Evolutionary conservation across 2,888 invertebrate genomes (phyloP).

Genomic region (Perizoma affinitatum): DNA sequence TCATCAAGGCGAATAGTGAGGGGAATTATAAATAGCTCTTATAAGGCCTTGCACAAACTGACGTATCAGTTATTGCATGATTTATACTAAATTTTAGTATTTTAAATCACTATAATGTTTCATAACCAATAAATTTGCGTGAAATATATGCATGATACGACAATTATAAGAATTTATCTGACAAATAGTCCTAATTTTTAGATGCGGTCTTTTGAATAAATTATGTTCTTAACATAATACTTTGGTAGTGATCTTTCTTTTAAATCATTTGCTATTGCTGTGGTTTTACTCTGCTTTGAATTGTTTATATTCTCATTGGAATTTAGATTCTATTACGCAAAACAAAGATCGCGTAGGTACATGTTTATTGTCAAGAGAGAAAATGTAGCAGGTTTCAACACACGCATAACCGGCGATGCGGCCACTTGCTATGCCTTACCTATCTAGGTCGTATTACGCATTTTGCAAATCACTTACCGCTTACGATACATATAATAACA

Average conservation of each 20-base stretch:
- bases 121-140: slow-evolving; percentile 11
- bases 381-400: slow-evolving; percentile 62
- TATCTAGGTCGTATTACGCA: slow-evolving; percentile 75
- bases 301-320: not conserved
- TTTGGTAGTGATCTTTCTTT: no score
- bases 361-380: slow-evolving; percentile 72
- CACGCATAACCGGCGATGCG: slow-evolving; percentile 47
- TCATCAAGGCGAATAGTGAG: no score
- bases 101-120: slow-evolving; percentile 9
- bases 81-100: slow-evolving; percentile 18
- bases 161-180: slow-evolving; percentile 14
- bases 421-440: slow-evolving; percentile 63
- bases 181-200: slow-evolving; percentile 12
- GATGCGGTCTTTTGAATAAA: slow-evolving; percentile 10
- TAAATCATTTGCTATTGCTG: no score
- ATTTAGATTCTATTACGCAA: slow-evolving; percentile 52
- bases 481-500: slow-evolving; percentile 60
- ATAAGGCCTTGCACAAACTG: slow-evolving; percentile 4
- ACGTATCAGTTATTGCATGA: slow-evolving; percentile 6
- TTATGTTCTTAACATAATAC: not conserved
- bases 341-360: slow-evolving; percentile 60
- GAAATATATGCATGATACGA: slow-evolving; percentile 15
- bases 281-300: no score
- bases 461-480: slow-evolving; percentile 69
- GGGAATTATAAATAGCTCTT: no score